Evolutionary conservation across 2,113 vertebrate species (phyloP), one percentile per base, ranked within the genome.

Genomic region (Turdus rufiventris): DNA sequence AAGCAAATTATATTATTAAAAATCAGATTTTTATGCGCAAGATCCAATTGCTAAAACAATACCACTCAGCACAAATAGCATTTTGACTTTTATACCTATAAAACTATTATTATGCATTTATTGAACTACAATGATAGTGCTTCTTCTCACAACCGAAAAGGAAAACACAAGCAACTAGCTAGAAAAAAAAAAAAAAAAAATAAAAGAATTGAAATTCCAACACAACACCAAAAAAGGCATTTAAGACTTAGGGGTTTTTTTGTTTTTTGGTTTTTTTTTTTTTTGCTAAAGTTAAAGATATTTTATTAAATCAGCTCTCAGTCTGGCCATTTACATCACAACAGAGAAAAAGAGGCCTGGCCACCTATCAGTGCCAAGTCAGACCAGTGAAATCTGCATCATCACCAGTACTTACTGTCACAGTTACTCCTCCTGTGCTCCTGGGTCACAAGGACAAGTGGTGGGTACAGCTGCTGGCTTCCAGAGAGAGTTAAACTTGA

Each of bases 41-140:
- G 51, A 84, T 43, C 15, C 26, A 25, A n/a, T 73, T 83, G 62
- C 26, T 61, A 79, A 76, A 91, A 85, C 1, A 14, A 10, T 47
- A 42, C 43, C n/a, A 81, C 45, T 65, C 50, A 63, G 34, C 50
- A 40, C 40, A 73, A 95, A 62, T 8, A 87, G 54, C 45, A 68
- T 65, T 96, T 87, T 82, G 71, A 94, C 54, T 89, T 92, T 72
- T 78, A 81, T 34, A 68, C 26, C 36, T 85, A 54, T 87, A 79
- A 87, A 89, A 40, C 11, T 63, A 61, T 50, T 78, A 82, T 43
- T 81, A 78, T 33, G 48, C 40, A 53, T 2, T 53, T 40, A 40
- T 26, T 67, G 15, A 5, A 81, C 26, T 47, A 56, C 26, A 51
- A 91, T 61, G 38, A 13, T 17, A 67, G 43, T 18, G 31, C 72